phyloP scores from a whole-genome alignment of 2,113 vertebrate species.

The Halichoerus grypus region DNA sequence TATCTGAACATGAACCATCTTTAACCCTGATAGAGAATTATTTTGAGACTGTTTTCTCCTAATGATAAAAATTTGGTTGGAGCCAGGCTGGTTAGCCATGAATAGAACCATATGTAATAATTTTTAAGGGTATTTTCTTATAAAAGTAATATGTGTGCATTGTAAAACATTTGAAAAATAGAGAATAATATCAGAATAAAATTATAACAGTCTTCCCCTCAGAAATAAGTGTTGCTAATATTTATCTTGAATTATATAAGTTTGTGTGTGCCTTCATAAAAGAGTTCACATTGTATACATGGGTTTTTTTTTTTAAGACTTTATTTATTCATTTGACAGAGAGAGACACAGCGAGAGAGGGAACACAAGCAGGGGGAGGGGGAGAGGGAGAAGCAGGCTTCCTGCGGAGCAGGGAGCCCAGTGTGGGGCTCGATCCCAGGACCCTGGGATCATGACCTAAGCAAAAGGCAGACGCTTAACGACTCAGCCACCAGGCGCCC shows the following conservation, averaged over 20 bases:
- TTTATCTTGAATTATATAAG: background rate
- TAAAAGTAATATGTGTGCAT: background rate
- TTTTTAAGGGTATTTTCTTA: background rate
- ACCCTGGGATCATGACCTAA: too few species aligned
- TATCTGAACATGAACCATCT: background rate
- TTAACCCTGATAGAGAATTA: background rate
- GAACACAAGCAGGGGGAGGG: too few species aligned
- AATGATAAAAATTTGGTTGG: background rate
- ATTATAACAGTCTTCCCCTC: background rate
- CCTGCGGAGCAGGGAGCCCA: too few species aligned
- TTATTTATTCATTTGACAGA: too few species aligned
- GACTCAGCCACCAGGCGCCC: too few species aligned
- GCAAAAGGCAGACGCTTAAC: too few species aligned
- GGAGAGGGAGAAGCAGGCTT: too few species aligned
- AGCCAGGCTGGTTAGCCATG: background rate
- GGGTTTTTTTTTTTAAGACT: background rate
- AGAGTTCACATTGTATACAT: background rate
- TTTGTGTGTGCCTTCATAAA: background rate
- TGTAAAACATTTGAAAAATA: background rate
- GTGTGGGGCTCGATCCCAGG: too few species aligned
- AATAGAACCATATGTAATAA: background rate
- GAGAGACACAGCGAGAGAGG: too few species aligned
- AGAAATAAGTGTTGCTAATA: background rate
- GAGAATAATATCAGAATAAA: background rate
- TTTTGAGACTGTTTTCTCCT: conserved; percentile 9